Percentiles rank a stretch among this genome's conserved stretches.
These are phyloP conservation scores for Seriola rivoliana DNA, from an alignment of 2,113 vertebrate species.

Conservation along the genomic window DNA sequence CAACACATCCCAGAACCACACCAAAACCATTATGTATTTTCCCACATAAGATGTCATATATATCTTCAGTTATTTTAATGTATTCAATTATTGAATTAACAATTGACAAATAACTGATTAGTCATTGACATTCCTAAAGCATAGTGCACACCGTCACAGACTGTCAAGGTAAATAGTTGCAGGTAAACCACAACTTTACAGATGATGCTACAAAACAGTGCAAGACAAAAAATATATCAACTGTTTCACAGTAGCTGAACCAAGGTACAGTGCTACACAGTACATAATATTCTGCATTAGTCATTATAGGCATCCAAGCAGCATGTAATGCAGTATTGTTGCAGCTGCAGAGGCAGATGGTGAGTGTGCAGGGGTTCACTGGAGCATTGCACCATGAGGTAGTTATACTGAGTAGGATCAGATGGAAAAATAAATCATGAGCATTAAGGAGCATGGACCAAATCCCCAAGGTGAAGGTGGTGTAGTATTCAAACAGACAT, in stretches of 20 bases:
- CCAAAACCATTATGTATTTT: background rate
- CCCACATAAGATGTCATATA: background rate
- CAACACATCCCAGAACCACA: background rate
- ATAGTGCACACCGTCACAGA: background rate
- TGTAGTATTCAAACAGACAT: conserved; percentile 49
- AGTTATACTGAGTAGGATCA: conserved; percentile 57
- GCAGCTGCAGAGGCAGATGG: conserved; percentile 71
- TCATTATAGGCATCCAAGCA: conserved; percentile 44
- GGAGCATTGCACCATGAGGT: conserved; percentile 62
- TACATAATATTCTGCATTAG: conserved; percentile 31
- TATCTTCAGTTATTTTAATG: background rate
- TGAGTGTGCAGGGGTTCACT: conserved; percentile 52
- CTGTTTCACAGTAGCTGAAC: conserved; percentile 10
- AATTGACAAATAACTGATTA: background rate
- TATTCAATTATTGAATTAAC: background rate
- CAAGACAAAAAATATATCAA: background rate
- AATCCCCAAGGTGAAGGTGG: conserved; percentile 57
- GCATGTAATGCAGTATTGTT: conserved; percentile 58
- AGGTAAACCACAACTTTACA: background rate
- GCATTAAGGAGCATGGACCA: conserved; percentile 59
- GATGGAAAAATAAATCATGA: conserved; percentile 76
- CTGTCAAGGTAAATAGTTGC: background rate
- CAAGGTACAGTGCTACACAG: background rate
- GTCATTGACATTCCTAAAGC: background rate
- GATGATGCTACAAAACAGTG: too few species aligned